Evolutionary conservation across 2,797 vertebrate genomes (phyloP).

Genomic region (Nothura maculosa): DNA sequence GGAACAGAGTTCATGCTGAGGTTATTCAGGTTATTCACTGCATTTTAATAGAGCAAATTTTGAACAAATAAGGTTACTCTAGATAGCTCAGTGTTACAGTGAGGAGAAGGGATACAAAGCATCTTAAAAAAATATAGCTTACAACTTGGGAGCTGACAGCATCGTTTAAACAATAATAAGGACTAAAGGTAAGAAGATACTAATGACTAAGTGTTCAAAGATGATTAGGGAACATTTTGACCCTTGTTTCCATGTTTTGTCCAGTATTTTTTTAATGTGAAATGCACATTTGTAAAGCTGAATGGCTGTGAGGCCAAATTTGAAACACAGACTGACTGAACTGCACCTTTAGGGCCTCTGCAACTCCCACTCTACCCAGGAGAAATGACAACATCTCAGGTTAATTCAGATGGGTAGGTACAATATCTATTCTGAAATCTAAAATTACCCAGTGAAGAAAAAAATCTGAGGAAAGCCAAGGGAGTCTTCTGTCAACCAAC

Average conservation of each 20-base stretch:
- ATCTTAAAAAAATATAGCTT: background rate
- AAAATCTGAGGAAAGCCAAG: background rate
- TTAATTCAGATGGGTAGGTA: background rate
- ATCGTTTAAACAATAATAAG: background rate
- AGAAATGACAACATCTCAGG: background rate
- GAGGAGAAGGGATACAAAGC: background rate
- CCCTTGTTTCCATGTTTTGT: background rate
- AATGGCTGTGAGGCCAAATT: background rate
- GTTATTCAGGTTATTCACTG: background rate
- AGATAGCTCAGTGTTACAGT: background rate
- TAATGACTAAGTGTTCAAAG: background rate
- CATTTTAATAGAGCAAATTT: background rate
- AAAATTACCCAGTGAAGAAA: background rate
- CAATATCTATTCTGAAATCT: background rate
- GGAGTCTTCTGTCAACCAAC: background rate
- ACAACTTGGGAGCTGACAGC: background rate
- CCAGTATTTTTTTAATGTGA: background rate
- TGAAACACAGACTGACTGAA: background rate
- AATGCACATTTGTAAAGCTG: background rate
- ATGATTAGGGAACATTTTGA: background rate
- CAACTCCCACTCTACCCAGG: fast-evolving
- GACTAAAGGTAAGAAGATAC: background rate
- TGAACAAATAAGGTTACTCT: background rate
- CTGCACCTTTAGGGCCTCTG: background rate
- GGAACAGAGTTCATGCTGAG: background rate